Evolutionary conservation across 2,113 vertebrate genomes (phyloP), one percentile per base, ranked within the genome.

Genomic region (Chionis minor): DNA sequence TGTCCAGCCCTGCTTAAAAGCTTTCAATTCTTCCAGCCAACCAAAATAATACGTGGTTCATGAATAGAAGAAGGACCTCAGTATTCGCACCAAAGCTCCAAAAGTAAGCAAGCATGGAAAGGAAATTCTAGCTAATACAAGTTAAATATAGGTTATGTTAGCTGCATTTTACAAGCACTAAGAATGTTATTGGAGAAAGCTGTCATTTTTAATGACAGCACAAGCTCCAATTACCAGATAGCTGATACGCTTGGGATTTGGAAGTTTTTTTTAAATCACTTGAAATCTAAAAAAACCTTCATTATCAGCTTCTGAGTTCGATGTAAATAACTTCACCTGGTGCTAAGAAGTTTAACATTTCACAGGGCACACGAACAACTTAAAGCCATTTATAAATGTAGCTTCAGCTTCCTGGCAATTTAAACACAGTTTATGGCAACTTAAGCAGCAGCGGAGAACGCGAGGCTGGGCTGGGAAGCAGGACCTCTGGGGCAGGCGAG

Each of bases 171-270:
- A 98, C 97, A 98, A 98, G 98, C 97, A 95, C 96, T 95, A 86
- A 94, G 98, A 91, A 96, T 96, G 95, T 97, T 97, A 98, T 97
- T 97, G 97, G 98, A 98, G 97, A 98, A 98, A 98, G 97, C 98
- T 98, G 98, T 98, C 98, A 98, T 98, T 98, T 98, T 97, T 98
- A 98, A 98, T 98, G 98, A 98, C 97, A 98, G 98, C 98, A 97
- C 97, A 97, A 98, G 97, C 98, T 97, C 98, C 98, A 98, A 98
- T 98, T 98, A 98, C 98, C 97, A 94, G 96, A 96, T 95, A 90
- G 95, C 97, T 94, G 96, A 98, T 98, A 96, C 98, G 90, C 98
- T 93, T 79, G 98, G 98, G 98, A 98, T 94, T 94, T 94, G 93
- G 89, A 83, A 93, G 74, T 96, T 95, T 69, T 66, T 85, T 96